These are phyloP conservation scores for Fregata magnificens DNA, from an alignment of 2,113 vertebrate species.

Conservation along the genomic window DNA sequence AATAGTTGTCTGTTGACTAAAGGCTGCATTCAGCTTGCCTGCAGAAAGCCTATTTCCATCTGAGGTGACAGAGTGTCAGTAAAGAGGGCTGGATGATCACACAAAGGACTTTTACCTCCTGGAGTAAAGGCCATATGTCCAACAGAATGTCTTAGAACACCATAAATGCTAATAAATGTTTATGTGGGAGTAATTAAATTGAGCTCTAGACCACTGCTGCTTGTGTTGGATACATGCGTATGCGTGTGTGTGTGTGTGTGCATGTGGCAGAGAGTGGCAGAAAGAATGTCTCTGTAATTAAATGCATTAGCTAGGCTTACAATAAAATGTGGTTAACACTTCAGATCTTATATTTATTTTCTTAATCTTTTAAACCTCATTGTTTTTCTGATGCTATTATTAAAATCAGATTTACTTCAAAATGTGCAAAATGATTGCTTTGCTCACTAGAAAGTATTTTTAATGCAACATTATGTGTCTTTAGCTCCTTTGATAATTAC, in stretches of 20 bases:
- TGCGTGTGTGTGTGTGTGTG: fast-evolving
- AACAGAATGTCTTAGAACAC: not conserved
- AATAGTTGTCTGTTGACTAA: not conserved
- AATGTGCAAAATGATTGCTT: not conserved
- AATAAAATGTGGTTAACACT: not conserved
- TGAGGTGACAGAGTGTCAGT: not conserved
- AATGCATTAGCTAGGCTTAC: not conserved
- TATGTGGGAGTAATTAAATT: not conserved
- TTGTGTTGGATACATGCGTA: not conserved
- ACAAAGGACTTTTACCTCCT: not conserved
- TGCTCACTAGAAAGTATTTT: not conserved
- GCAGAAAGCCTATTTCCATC: not conserved
- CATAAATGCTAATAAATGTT: not conserved
- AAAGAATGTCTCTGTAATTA: not conserved
- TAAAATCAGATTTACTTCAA: not conserved
- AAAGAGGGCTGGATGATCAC: not conserved
- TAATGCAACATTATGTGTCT: not conserved
- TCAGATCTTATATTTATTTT: not conserved
- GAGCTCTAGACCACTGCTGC: not conserved
- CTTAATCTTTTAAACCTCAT: not conserved
- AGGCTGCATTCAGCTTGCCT: not conserved
- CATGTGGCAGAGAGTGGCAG: not conserved
- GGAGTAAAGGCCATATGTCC: fast-evolving
- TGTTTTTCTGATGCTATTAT: not conserved
- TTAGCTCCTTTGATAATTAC: not conserved